phyloP scores from a whole-genome alignment of 2,888 invertebrate genomes.

The Minunthozetes semirufus region DNA sequence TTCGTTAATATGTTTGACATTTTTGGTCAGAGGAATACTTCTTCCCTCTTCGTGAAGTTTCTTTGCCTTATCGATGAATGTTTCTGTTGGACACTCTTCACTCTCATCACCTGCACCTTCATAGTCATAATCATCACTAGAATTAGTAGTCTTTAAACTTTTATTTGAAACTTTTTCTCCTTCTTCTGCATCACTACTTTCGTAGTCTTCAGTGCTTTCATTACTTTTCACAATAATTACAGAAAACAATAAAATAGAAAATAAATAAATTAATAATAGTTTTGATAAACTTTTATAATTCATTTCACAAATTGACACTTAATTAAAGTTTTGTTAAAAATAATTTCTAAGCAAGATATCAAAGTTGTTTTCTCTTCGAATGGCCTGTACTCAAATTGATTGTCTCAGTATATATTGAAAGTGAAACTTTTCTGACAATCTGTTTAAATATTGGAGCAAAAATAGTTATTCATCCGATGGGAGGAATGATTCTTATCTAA shows the following conservation, averaged over 20 bases:
- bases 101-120: background rate
- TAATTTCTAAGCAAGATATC: no score
- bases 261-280: background rate
- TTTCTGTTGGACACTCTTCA: background rate
- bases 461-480: background rate
- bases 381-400: no score
- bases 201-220: background rate
- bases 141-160: background rate
- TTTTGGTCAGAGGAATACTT: background rate
- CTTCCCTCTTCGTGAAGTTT: background rate
- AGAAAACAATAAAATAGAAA: background rate
- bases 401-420: no score
- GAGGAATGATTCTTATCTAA: background rate
- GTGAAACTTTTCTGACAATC: no score
- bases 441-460: background rate
- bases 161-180: background rate
- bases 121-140: conserved; percentile 9
- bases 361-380: no score
- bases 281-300: no score
- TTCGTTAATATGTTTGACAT: conserved; percentile 21
- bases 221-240: background rate
- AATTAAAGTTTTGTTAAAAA: no score
- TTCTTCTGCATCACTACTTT: background rate
- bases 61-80: background rate
- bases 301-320: no score